These are phyloP conservation scores for Cylas formicarius DNA, from an alignment of 1,140 invertebrate species.

Conservation along the genomic window DNA sequence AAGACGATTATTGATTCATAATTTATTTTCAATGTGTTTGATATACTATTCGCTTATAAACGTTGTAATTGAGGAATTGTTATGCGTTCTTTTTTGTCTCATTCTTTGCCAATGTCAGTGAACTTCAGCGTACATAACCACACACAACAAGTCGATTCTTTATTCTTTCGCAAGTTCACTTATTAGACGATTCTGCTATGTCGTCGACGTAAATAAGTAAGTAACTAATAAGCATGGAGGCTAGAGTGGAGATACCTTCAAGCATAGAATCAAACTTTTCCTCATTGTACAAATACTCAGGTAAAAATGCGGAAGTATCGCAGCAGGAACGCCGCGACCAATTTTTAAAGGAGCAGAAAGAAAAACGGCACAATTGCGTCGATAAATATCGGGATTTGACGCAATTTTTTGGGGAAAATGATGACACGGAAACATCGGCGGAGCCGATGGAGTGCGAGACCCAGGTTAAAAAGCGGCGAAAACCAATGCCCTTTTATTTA, in stretches of 20 bases:
- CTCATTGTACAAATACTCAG: slow-evolving; percentile 26
- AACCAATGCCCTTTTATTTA: slow-evolving; percentile 42
- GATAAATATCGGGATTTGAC: slow-evolving; percentile 23
- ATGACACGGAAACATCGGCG: background rate
- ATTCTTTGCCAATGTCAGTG: too few species aligned
- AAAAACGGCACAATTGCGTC: slow-evolving; percentile 21
- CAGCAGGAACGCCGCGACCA: slow-evolving; percentile 22
- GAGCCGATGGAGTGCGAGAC: slow-evolving; percentile 11
- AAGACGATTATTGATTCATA: too few species aligned
- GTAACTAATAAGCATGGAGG: background rate
- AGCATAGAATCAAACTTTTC: slow-evolving; percentile 19
- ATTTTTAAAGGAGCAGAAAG: slow-evolving; percentile 25
- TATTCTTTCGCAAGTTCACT: too few species aligned
- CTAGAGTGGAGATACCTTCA: too few species aligned
- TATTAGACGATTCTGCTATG: too few species aligned
- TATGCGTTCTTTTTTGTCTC: too few species aligned
- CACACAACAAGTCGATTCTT: too few species aligned
- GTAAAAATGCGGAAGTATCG: slow-evolving; percentile 13
- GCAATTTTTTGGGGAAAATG: slow-evolving; percentile 18
- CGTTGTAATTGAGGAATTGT: too few species aligned
- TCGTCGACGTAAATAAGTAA: background rate
- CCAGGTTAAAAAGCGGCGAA: background rate
- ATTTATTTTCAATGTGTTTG: too few species aligned
- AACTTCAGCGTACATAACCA: too few species aligned
- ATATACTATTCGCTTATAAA: too few species aligned